Evolutionary conservation across 2,888 invertebrate genomes (phyloP), one percentile per base, ranked within the genome.

Genomic region (Netelia melanura): DNA sequence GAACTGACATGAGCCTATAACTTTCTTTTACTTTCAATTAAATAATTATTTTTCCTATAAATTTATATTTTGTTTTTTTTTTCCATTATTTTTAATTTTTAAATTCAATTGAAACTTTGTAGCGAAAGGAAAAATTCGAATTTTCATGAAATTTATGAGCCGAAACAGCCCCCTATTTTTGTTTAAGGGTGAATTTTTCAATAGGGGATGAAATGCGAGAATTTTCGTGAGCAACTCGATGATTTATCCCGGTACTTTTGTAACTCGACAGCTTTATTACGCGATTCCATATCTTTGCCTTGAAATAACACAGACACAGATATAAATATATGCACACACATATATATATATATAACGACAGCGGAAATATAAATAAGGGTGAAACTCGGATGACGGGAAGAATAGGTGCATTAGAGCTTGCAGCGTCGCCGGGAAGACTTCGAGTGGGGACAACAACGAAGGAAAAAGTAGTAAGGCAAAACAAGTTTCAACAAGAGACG

Each of bases 251-350:
- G 64, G 67, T 74, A 81, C 81, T 84, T 65, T 78, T 65, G 68
- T 75, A 68, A 81, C 84, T 74, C 74, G 84, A 81, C 81, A 84
- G 78, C 64, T 84, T 81, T 81, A 81, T 70, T 74, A 81, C 74
- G 67, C 23, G 56, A 21, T 54, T 43, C 58, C 21, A 54, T 74
- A 70, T 64, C 30, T 83, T 62, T 79, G 38, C 75, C 10, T 54
- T 14, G n/a, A 6, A 67, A 43, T 9, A 58, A 64, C 65, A 43
- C 43, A 56, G 54, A 76, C 48, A 48, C 48, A 48, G 3, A 56
- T 67, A 76, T 14, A 48, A 10, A 48, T 48, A 48, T 43, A 61
- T 25, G 14, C 23, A 9, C 25, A 70, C 30, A 70, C n/a, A 78
- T 52, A 70, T 5, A 52, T 10, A 10, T 62, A 54, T n/a, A 56